Evolutionary conservation across 2,888 invertebrate genomes (phyloP).

Genomic region (Leptogaster cylindrica): DNA sequence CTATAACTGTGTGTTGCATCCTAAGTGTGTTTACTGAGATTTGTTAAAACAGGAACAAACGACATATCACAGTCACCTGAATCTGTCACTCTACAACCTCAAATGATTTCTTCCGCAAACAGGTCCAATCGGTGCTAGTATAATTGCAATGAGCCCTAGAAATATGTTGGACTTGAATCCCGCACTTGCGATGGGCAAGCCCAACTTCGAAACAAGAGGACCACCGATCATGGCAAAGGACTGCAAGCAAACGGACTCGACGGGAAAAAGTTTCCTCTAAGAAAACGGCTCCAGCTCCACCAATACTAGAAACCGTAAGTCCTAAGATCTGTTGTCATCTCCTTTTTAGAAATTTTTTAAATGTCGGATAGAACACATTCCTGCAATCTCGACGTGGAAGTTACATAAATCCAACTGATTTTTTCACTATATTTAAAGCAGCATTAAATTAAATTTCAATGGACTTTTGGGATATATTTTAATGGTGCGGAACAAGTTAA

Average conservation of each 20-base stretch:
- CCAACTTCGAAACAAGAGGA: slow-evolving; percentile 57
- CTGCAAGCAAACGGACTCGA: slow-evolving; percentile 45
- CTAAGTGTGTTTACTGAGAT: slow-evolving; percentile 20
- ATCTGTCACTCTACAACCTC: slow-evolving; percentile 11
- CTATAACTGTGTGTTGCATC: slow-evolving; percentile 30
- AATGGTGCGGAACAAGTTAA: too few relatives aligned
- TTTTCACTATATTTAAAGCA: too few relatives aligned
- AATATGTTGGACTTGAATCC: slow-evolving; percentile 61
- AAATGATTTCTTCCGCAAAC: slow-evolving; percentile 43
- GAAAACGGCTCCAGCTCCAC: neutral
- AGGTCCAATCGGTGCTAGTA: slow-evolving; percentile 63
- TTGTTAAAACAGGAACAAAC: slow-evolving; percentile 5
- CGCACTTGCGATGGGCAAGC: slow-evolving; percentile 61
- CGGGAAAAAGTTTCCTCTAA: slow-evolving; percentile 46
- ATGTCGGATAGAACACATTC: too few relatives aligned
- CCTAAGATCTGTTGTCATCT: neutral
- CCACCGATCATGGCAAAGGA: slow-evolving; percentile 49
- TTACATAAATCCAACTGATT: too few relatives aligned
- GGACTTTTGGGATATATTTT: too few relatives aligned
- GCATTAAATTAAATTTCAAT: too few relatives aligned
- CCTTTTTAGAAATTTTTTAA: too few relatives aligned
- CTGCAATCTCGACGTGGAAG: too few relatives aligned
- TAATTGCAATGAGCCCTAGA: slow-evolving; percentile 62
- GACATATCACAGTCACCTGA: neutral
- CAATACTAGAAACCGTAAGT: slow-evolving; percentile 33